Conservation (phyloP, 2,113 vertebrate genomes). For the Proterorhinus semilunaris region DNA sequence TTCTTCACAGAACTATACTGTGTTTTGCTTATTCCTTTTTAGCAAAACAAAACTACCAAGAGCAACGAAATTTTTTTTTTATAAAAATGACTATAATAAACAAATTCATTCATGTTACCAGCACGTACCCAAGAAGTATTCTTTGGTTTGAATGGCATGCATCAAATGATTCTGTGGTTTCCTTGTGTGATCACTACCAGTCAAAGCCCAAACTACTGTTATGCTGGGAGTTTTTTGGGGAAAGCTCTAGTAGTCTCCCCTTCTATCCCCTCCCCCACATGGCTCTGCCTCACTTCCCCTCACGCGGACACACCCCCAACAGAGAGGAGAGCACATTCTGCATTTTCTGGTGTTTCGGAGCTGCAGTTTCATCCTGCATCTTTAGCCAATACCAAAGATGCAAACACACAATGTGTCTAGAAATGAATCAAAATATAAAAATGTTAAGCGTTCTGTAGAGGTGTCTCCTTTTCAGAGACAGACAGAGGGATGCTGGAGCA, state of each 20-base stretch:
- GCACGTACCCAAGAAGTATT: neutral
- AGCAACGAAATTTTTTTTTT: neutral
- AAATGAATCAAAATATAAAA: slow-evolving; percentile 30
- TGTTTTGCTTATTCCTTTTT: neutral
- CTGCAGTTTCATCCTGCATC: slow-evolving; percentile 28
- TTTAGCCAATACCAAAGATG: slow-evolving; percentile 5
- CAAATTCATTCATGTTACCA: neutral
- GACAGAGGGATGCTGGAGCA: slow-evolving; percentile 40
- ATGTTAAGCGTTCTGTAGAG: slow-evolving; percentile 50
- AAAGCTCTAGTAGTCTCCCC: slow-evolving; percentile 58
- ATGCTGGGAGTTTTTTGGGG: slow-evolving; percentile 52
- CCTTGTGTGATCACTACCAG: slow-evolving; percentile 38
- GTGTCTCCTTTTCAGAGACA: slow-evolving; percentile 5
- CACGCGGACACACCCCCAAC: slow-evolving; percentile 66
- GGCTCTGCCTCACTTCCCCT: slow-evolving; percentile 65
- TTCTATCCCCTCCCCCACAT: slow-evolving; percentile 58
- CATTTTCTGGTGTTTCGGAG: slow-evolving; percentile 25
- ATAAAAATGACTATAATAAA: neutral
- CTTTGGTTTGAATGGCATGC: neutral
- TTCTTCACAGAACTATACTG: neutral
- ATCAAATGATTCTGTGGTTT: slow-evolving; percentile 13
- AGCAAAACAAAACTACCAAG: neutral
- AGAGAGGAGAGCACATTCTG: slow-evolving; percentile 43
- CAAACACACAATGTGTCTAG: neutral
- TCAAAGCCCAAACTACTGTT: slow-evolving; percentile 45